Conservation (phyloP, 2,797 vertebrate genomes). For the Molossus alvarezi region DNA sequence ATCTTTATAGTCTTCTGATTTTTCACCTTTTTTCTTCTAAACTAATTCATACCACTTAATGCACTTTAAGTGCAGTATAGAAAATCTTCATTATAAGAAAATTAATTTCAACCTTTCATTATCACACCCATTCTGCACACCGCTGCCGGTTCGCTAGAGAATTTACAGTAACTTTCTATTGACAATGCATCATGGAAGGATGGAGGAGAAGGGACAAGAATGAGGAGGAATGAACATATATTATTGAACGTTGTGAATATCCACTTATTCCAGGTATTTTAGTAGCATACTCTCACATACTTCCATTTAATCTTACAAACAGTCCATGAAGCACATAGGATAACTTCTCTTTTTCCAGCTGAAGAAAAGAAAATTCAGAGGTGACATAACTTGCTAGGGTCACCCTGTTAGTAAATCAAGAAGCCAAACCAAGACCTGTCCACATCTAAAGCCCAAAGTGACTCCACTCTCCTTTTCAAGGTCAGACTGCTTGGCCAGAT, state of each 20-base stretch:
- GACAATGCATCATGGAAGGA: not conserved
- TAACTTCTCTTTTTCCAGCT: not conserved
- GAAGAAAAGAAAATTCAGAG: conserved; percentile 51
- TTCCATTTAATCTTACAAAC: not conserved
- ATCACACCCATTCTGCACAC: not conserved
- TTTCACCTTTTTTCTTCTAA: not conserved
- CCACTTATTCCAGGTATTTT: not conserved
- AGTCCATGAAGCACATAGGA: not conserved
- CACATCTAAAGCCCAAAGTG: not conserved
- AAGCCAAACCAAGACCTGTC: conserved; percentile 20
- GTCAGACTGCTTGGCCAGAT: not conserved
- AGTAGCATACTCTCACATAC: not conserved
- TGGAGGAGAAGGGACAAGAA: not conserved
- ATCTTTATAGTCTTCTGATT: not conserved
- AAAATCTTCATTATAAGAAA: conserved; percentile 40
- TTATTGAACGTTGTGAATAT: not conserved
- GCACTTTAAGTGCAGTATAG: not conserved
- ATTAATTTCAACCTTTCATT: not conserved
- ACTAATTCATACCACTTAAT: conserved; percentile 18
- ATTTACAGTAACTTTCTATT: conserved; percentile 10
- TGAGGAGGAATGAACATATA: not conserved
- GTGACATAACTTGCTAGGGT: not conserved
- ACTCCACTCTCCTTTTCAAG: not conserved
- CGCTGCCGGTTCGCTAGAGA: conserved; percentile 15
- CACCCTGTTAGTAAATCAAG: not conserved